Evolutionary conservation across 2,888 invertebrate species (phyloP).

Genomic region (Ganaspis brasiliensis): DNA sequence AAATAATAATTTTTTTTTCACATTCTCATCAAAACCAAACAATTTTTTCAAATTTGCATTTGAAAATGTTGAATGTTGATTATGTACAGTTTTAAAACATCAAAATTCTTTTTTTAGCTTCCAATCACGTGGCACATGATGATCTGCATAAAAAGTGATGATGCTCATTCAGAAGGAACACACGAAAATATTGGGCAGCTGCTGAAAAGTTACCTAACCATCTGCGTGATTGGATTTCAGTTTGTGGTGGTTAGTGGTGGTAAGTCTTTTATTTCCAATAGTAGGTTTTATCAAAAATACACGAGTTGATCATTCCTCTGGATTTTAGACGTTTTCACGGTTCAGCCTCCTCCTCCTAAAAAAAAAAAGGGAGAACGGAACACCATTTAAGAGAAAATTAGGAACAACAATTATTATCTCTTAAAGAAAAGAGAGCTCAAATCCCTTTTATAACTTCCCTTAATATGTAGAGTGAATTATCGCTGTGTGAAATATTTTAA

Average conservation of each 20-base stretch:
- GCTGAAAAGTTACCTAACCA: conserved; percentile 67
- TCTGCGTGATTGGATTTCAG: conserved; percentile 72
- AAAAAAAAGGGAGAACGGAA: too few species aligned
- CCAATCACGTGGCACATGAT: conserved; percentile 21
- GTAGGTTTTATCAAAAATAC: conserved; percentile 20
- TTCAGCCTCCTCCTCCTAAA: neutral
- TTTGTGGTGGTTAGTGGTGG: conserved; percentile 61
- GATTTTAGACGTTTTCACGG: neutral
- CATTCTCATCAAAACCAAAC: too few species aligned
- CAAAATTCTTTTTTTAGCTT: conserved; percentile 17
- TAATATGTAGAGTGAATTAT: too few species aligned
- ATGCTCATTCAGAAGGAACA: conserved; percentile 53
- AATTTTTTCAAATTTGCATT: neutral
- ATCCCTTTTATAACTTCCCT: too few species aligned
- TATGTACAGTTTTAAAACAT: neutral
- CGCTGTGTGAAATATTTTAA: neutral
- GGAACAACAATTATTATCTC: neutral
- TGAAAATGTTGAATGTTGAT: neutral
- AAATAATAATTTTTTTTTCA: too few species aligned
- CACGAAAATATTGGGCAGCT: conserved; percentile 65
- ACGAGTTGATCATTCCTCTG: neutral
- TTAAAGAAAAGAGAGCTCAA: neutral
- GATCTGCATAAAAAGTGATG: conserved; percentile 46
- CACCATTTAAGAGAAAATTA: conserved; percentile 2
- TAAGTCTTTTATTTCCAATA: conserved; percentile 42